phyloP scores from a whole-genome alignment of 2,113 vertebrate species.

The Charadrius vociferus region DNA sequence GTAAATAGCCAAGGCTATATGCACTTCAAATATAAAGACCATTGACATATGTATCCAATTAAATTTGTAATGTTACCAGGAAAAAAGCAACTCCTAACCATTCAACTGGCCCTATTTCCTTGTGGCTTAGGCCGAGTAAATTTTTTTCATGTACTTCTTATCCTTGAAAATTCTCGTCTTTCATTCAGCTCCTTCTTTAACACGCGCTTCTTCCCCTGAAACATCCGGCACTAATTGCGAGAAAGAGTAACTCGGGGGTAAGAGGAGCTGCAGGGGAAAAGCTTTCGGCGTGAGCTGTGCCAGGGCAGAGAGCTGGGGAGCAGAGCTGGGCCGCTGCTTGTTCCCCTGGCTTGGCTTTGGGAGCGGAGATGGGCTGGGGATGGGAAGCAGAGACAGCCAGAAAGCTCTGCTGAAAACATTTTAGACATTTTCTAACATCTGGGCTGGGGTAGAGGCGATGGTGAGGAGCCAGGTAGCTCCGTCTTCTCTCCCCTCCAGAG shows the following conservation, averaged over 20 bases:
- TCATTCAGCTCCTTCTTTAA: not conserved
- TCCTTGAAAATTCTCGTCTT: not conserved
- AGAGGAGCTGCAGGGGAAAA: not conserved
- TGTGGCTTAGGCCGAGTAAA: not conserved
- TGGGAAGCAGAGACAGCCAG: not conserved
- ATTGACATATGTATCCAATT: slow-evolving; percentile 39
- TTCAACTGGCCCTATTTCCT: not conserved
- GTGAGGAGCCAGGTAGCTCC: not conserved
- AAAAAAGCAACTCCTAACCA: slow-evolving; percentile 1
- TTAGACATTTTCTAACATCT: no score
- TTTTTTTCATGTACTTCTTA: slow-evolving; percentile 21
- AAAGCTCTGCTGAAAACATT: not conserved
- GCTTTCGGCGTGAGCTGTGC: not conserved
- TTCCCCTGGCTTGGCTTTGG: not conserved
- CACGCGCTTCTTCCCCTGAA: not conserved
- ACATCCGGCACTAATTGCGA: not conserved
- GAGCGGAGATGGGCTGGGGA: not conserved
- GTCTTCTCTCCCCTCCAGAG: not conserved
- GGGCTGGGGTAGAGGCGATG: not conserved
- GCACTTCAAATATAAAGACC: slow-evolving; percentile 9
- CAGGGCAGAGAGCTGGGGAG: not conserved
- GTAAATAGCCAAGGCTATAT: slow-evolving; percentile 25
- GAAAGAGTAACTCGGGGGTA: not conserved
- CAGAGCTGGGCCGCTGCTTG: not conserved
- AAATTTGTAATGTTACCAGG: slow-evolving; percentile 30